Evolutionary conservation across 2,113 vertebrate genomes (phyloP), one percentile per base, ranked within the genome.

Genomic region (Hoplias malabaricus): DNA sequence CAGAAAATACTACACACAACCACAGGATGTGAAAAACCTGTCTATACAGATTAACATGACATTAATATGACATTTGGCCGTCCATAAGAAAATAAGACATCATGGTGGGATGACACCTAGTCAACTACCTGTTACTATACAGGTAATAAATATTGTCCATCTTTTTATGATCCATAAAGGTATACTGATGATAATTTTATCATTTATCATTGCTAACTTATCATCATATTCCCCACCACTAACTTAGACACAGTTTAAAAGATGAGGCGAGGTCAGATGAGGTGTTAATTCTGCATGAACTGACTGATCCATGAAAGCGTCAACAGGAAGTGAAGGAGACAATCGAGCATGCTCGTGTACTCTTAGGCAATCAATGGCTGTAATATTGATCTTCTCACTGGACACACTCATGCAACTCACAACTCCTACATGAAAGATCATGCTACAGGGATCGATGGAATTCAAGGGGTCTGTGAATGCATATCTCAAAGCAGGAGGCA

Each of bases 311-410:
- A 8, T 63, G 33, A 63, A 63, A 34, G 59, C 34, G 50, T 66
- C 14, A 8, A 25, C 29, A 14, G 71, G 57, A 62, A 31, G 19
- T 4, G 12, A 66, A 40, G 16, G 23, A 66, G 14, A 21, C 61
- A 62, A 54, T 31, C 25, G 46, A 66, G 33, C 40, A 34, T 42
- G 33, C 14, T 42, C 42, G 50, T 27, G 38, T 29, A 38, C 73
- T 40, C 16, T 54, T 54, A 69, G 59, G 43, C 29, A 70, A 50
- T 36, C 34, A 21, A 62, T 48, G 50, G 25, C n/a, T 8, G 36
- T 53, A 54, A 21, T 43, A 77, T 40, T 14, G 50, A 76, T 77
- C 53, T 23, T 19, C 9, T 69, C 31, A 76, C 27, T 25, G 34
- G 56, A 57, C 50, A 69, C 34, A 14, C 67, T 59, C 25, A 2